Evolutionary conservation across 2,797 vertebrate species (phyloP).

Genomic region (Molossus molossus): DNA sequence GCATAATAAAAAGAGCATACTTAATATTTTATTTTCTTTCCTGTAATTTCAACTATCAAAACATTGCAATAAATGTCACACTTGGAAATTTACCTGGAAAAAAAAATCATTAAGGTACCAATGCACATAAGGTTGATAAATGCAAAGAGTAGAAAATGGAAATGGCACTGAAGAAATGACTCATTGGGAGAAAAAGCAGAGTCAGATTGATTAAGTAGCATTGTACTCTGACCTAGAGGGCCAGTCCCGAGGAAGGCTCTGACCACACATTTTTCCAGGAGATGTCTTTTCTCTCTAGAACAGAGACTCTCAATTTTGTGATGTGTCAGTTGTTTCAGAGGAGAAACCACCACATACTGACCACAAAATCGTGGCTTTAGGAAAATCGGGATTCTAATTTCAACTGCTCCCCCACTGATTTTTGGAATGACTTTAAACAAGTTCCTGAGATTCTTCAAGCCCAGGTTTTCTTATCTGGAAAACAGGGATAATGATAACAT

Average conservation of each 20-base stretch:
- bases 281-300: neutral
- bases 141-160: conserved; percentile 34
- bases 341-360: neutral
- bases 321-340: neutral
- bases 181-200: conserved; percentile 14
- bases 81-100: conserved; percentile 53
- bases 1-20: conserved; percentile 55
- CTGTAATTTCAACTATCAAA: conserved; percentile 37
- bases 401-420: neutral
- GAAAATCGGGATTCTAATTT: neutral
- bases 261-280: neutral
- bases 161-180: neutral
- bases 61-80: conserved; percentile 31
- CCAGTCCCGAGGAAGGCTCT: neutral
- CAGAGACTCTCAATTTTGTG: neutral
- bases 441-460: conserved; percentile 19
- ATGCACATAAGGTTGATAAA: neutral
- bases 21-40: conserved; percentile 69
- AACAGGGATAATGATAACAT: neutral
- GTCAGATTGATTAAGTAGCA: neutral
- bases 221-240: neutral
- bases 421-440: neutral
- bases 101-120: neutral
- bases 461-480: neutral
- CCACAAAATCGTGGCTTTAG: neutral